These are phyloP conservation scores for Puntigrus tetrazona DNA, from an alignment of 2,113 vertebrate genomes.

Conservation along the genomic window DNA sequence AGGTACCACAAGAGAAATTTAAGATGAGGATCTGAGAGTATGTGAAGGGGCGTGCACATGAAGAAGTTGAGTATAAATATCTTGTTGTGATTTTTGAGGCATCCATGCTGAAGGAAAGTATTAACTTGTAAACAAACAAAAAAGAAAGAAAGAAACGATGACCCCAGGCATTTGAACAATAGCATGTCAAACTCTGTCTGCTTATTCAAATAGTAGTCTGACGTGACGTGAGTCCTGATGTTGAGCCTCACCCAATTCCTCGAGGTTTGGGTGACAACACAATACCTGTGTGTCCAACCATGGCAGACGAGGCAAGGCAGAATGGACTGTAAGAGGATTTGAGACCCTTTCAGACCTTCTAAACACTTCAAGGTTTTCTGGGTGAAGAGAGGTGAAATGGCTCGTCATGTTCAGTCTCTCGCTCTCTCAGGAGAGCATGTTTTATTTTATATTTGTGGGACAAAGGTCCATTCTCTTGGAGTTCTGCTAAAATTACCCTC, in stretches of 20 bases:
- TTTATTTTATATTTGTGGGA: conserved; percentile 30
- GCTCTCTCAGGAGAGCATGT: background rate
- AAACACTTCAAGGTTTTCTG: background rate
- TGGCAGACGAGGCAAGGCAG: background rate
- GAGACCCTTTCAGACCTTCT: background rate
- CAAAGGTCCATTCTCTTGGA: conserved; percentile 36
- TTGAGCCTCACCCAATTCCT: background rate
- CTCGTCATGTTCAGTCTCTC: background rate
- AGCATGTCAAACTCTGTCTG: background rate
- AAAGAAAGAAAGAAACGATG: no score
- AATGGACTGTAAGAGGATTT: background rate
- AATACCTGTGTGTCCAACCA: background rate
- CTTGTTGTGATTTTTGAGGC: background rate
- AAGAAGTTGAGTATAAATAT: no score
- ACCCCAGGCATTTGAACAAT: background rate
- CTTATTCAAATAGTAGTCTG: background rate
- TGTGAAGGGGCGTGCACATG: no score
- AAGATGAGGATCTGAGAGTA: no score
- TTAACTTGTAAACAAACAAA: no score
- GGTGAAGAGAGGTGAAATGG: background rate
- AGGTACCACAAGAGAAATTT: no score
- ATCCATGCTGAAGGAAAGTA: no score
- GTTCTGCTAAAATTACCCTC: conserved; percentile 36
- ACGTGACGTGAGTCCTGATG: no score
- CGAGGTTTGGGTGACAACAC: background rate